phyloP scores from a whole-genome alignment of 2,113 vertebrate species.

The Xyrauchen texanus region DNA sequence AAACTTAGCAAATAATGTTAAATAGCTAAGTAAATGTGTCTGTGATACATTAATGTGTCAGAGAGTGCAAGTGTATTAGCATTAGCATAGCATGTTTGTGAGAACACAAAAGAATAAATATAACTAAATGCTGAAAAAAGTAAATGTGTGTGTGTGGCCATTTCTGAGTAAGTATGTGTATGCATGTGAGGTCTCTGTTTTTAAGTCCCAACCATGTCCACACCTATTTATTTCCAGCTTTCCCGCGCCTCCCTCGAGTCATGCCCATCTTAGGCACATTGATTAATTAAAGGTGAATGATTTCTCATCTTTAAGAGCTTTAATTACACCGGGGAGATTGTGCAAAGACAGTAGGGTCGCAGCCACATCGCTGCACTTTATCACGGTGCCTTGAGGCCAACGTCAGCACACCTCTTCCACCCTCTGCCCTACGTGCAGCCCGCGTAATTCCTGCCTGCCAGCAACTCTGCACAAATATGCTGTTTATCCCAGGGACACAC shows the following conservation, averaged over 20 bases:
- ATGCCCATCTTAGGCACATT: slow-evolving; percentile 54
- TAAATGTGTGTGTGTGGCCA: not conserved
- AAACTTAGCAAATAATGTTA: no score
- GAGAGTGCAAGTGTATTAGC: not conserved
- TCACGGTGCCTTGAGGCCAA: slow-evolving; percentile 48
- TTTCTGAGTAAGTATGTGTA: slow-evolving; percentile 6
- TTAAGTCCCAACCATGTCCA: slow-evolving; percentile 19
- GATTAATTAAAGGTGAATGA: slow-evolving; percentile 72
- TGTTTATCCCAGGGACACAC: slow-evolving; percentile 36
- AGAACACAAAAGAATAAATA: not conserved
- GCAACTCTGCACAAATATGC: slow-evolving; percentile 1
- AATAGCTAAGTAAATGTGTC: no score
- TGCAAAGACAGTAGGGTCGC: slow-evolving; percentile 59
- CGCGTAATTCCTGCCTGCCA: not conserved
- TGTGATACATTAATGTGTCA: not conserved
- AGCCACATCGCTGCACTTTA: slow-evolving; percentile 50
- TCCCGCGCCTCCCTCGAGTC: slow-evolving; percentile 32
- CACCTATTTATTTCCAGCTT: slow-evolving; percentile 44
- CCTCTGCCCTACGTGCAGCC: slow-evolving; percentile 17
- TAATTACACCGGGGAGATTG: slow-evolving; percentile 60
- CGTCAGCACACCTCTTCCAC: not conserved
- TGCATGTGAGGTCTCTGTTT: slow-evolving; percentile 40
- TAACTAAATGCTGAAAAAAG: slow-evolving; percentile 6
- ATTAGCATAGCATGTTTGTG: slow-evolving; percentile 2
- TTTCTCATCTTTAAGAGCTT: slow-evolving; percentile 62